Evolutionary conservation across 2,113 vertebrate genomes (phyloP).

Genomic region (Ursus arctos): DNA sequence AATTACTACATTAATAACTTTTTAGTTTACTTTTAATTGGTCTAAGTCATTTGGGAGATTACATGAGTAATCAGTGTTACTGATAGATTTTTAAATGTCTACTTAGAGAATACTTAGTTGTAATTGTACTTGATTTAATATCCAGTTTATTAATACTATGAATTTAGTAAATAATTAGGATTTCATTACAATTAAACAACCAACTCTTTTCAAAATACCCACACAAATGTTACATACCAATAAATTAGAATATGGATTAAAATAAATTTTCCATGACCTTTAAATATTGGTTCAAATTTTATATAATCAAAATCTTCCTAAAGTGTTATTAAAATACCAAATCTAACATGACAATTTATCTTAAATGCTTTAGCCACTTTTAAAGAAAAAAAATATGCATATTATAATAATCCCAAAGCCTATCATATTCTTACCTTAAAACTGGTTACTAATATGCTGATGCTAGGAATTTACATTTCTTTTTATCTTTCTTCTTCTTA

Average conservation of each 20-base stretch:
- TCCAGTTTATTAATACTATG: constrained; percentile 5
- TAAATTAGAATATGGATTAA: background rate
- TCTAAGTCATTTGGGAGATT: constrained; percentile 50
- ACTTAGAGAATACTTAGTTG: constrained; percentile 28
- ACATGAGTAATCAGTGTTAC: constrained; percentile 49
- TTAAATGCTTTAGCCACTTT: constrained; percentile 25
- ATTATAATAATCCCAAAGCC: background rate
- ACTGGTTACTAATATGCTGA: background rate
- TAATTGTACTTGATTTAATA: constrained; percentile 44
- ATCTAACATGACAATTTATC: background rate
- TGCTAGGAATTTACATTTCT: background rate
- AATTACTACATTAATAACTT: constrained; percentile 45
- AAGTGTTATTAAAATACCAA: background rate
- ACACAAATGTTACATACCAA: background rate
- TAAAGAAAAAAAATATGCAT: background rate
- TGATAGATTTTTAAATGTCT: constrained; percentile 14
- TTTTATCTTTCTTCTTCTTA: background rate
- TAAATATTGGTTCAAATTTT: constrained; percentile 1
- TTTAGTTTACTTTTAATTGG: constrained; percentile 35
- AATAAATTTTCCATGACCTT: background rate
- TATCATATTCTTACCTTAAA: background rate
- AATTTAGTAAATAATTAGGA: constrained; percentile 6
- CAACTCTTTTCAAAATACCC: background rate
- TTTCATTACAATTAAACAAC: constrained; percentile 33
- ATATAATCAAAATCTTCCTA: background rate